Evolutionary conservation across 1,140 invertebrate genomes (phyloP).

Genomic region (Bombus terrestris): DNA sequence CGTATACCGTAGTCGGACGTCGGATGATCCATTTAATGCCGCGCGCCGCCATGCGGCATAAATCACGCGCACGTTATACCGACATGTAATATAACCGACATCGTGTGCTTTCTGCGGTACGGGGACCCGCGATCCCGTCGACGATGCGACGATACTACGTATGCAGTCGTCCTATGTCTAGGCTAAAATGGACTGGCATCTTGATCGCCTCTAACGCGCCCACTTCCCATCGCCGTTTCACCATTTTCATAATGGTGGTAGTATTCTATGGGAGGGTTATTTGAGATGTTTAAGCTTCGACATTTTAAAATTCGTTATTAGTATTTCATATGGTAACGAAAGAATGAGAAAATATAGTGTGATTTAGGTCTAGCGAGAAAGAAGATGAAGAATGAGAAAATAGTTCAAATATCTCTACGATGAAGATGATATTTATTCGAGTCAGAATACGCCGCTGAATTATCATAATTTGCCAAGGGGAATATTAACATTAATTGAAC

Average conservation of each 20-base stretch:
- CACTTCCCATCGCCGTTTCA: background rate
- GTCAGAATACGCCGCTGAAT: too few relatives aligned
- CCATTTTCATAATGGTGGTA: background rate
- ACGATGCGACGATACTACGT: conserved; percentile 24
- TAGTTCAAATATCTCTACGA: too few relatives aligned
- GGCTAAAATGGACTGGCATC: background rate
- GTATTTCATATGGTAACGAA: too few relatives aligned
- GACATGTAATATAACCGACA: conserved; percentile 72
- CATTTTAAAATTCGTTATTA: too few relatives aligned
- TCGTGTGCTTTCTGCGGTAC: conserved; percentile 56
- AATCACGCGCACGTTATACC: conserved; percentile 71
- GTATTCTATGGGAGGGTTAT: background rate
- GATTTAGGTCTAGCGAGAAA: too few relatives aligned
- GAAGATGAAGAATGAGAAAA: too few relatives aligned
- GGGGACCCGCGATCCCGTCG: conserved; percentile 29
- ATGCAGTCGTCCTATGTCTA: conserved; percentile 19
- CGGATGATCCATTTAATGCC: conserved; percentile 72
- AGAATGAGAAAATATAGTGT: too few relatives aligned
- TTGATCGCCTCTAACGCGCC: background rate
- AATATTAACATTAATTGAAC: too few relatives aligned
- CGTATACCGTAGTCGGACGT: conserved; percentile 67
- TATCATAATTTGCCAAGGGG: too few relatives aligned
- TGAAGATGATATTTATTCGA: too few relatives aligned
- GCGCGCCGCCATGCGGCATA: conserved; percentile 67
- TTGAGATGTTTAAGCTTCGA: too few relatives aligned